Conservation (phyloP, 2,797 vertebrate species). For the Morus bassanus region DNA sequence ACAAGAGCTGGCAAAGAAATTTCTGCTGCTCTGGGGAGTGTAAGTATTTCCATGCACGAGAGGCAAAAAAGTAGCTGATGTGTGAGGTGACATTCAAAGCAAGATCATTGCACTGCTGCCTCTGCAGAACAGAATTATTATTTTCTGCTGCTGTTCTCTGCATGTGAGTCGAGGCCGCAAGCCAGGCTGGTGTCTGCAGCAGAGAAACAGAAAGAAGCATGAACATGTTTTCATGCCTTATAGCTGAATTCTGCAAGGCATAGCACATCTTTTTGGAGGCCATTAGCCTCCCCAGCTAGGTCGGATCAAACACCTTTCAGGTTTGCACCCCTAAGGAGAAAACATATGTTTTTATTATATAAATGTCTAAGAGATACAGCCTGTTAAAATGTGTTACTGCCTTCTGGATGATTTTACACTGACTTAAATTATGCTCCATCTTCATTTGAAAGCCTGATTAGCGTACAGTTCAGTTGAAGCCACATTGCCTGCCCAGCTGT, state of each 20-base stretch:
- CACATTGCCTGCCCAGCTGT: background rate
- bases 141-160: constrained; percentile 34
- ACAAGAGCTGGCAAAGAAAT: background rate
- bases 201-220: background rate
- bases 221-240: background rate
- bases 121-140: constrained; percentile 44
- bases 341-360: background rate
- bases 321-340: constrained; percentile 2
- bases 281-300: background rate
- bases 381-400: constrained; percentile 9
- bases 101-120: constrained; percentile 19
- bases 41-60: background rate
- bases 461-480: background rate
- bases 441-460: constrained; percentile 31
- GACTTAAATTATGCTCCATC: constrained; percentile 48
- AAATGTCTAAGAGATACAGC: constrained; percentile 14
- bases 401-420: constrained; percentile 35
- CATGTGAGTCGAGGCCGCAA: background rate
- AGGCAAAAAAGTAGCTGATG: constrained; percentile 30
- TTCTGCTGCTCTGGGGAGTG: background rate
- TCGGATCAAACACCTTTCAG: constrained; percentile 8
- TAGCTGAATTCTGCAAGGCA: constrained; percentile 12
- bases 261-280: constrained; percentile 27
- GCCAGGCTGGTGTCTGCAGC: background rate
- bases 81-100: constrained; percentile 57